A percentile compares a stretch with the other conserved stretches of the same genome.
These are phyloP conservation scores for Heteronetta atricapilla DNA, from an alignment of 2,113 vertebrate genomes.

Conservation along the genomic window DNA sequence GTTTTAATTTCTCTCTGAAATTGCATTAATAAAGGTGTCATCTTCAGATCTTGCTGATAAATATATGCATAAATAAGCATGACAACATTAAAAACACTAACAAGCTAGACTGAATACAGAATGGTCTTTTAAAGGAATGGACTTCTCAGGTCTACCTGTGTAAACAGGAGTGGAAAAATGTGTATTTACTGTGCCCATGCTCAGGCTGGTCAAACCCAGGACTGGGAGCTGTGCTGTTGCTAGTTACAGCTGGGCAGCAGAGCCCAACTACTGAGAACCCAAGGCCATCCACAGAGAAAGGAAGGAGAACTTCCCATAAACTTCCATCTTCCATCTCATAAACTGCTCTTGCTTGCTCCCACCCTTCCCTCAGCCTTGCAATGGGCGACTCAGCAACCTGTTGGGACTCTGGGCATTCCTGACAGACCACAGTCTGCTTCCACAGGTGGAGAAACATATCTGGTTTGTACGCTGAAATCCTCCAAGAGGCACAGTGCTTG, in stretches of 20 bases:
- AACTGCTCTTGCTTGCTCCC: neutral
- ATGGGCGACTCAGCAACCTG: accelerated
- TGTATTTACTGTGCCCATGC: neutral
- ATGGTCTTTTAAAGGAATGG: neutral
- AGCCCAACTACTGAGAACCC: neutral
- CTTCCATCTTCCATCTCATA: neutral
- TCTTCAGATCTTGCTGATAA: neutral
- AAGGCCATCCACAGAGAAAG: neutral
- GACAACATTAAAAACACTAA: neutral
- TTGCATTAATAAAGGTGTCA: neutral
- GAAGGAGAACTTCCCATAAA: neutral
- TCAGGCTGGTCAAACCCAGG: neutral
- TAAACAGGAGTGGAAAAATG: neutral
- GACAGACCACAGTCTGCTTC: neutral
- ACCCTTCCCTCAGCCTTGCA: neutral
- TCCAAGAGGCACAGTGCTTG: neutral
- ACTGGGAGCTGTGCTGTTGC: neutral
- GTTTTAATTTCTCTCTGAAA: neutral
- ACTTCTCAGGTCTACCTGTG: neutral
- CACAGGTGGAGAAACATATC: neutral
- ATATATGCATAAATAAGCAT: neutral
- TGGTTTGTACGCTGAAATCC: neutral
- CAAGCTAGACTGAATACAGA: neutral
- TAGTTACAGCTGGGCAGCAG: neutral
- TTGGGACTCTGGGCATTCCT: neutral